Conservation (phyloP, 2,113 vertebrate species). For the Spizaetus ornatus region DNA sequence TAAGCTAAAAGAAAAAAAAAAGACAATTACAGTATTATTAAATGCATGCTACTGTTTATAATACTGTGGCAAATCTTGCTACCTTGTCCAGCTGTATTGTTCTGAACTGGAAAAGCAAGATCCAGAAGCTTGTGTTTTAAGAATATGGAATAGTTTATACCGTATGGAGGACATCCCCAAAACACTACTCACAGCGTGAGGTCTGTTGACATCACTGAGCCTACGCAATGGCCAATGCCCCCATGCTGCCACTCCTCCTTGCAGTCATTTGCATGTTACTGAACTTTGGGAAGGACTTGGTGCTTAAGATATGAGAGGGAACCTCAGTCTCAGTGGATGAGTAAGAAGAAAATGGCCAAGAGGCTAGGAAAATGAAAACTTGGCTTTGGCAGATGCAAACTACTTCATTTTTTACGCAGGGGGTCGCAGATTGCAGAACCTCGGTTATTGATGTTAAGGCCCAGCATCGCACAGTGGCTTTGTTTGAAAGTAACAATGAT, state of each 20-base stretch:
- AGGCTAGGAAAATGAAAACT: neutral
- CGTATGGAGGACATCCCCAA: neutral
- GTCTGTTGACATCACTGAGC: neutral
- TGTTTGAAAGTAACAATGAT: neutral
- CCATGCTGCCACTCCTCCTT: neutral
- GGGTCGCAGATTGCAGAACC: neutral
- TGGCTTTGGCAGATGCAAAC: neutral
- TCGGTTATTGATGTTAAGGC: neutral
- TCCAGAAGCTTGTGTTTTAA: neutral
- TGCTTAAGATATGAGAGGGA: neutral
- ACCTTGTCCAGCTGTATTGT: neutral
- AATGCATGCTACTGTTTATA: neutral
- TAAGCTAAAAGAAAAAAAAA: neutral
- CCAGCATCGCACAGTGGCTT: neutral
- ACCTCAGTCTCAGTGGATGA: neutral
- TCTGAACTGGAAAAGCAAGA: neutral
- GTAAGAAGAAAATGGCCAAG: neutral
- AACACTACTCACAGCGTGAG: neutral
- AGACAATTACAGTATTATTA: neutral
- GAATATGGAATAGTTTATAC: neutral
- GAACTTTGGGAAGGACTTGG: neutral
- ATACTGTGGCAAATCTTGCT: neutral
- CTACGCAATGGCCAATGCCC: accelerated
- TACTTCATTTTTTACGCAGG: neutral
- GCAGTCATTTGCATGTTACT: neutral